phyloP scores from a whole-genome alignment of 2,888 invertebrate genomes.

The Drosophila siamana region DNA sequence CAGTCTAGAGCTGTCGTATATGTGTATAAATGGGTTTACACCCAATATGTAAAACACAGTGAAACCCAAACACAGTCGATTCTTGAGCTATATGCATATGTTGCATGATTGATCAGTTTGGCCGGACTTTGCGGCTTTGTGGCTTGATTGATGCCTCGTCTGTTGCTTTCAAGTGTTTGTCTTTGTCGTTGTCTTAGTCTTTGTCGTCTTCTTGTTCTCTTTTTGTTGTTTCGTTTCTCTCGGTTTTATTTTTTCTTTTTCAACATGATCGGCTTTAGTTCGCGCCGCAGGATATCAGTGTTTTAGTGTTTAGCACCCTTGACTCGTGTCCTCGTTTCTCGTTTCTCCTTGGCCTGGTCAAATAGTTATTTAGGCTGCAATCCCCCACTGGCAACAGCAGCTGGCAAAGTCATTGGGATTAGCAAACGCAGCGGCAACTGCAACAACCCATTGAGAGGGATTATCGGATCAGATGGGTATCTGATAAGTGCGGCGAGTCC shows the following conservation, averaged over 20 bases:
- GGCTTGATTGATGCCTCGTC: conserved; percentile 47
- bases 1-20: conserved; percentile 3
- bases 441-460: conserved; percentile 17
- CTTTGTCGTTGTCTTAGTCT: conserved; percentile 8
- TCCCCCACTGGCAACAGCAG: conserved; percentile 41
- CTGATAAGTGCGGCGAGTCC: not conserved
- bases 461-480: conserved; percentile 7
- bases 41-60: not conserved
- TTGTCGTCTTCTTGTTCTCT: conserved; percentile 5
- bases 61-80: not conserved
- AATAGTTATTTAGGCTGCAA: conserved; percentile 18
- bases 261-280: conserved; percentile 16
- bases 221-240: conserved; percentile 3
- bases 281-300: conserved; percentile 24
- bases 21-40: conserved; percentile 7
- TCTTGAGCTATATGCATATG: conserved; percentile 7
- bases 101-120: conserved; percentile 53
- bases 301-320: conserved; percentile 18
- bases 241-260: not conserved
- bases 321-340: conserved; percentile 22
- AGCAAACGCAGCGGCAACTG: conserved; percentile 8
- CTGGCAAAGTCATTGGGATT: conserved; percentile 42
- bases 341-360: conserved; percentile 16
- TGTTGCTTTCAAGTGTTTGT: conserved; percentile 29
- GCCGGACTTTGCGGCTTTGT: conserved; percentile 42